A percentile compares a stretch with the other conserved stretches of the same genome.
These are phyloP conservation scores for Cataglyphis rosenhaueri DNA, from an alignment of 2,888 invertebrate genomes.

Conservation along the genomic window DNA sequence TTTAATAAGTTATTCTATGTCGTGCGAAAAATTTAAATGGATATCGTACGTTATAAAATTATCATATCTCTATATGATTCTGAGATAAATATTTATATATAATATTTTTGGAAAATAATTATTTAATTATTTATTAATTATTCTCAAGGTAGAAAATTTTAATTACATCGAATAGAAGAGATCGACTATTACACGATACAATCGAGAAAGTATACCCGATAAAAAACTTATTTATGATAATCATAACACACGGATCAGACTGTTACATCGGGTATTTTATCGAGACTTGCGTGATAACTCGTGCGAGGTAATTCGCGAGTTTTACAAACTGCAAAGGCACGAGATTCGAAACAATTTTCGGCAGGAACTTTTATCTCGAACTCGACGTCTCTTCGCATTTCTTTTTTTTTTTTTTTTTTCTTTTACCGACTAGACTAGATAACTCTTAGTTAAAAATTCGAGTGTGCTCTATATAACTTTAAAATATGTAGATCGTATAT, in stretches of 20 bases:
- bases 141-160: background rate
- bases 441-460: conserved; percentile 55
- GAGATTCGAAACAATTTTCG: conserved; percentile 80
- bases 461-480: conserved; percentile 49
- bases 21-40: background rate
- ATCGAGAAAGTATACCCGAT: conserved; percentile 45
- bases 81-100: conserved; percentile 4
- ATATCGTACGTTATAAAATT: background rate
- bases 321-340: conserved; percentile 84
- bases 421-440: conserved; percentile 56
- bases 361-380: conserved; percentile 64
- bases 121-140: background rate
- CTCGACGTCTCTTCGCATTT: conserved; percentile 42
- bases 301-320: conserved; percentile 63
- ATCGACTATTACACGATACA: conserved; percentile 60
- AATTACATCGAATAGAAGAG: conserved; percentile 32
- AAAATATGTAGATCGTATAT: conserved; percentile 41
- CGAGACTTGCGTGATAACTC: conserved; percentile 49
- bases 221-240: conserved; percentile 36
- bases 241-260: conserved; percentile 19
- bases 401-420: conserved; percentile 8
- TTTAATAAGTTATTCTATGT: background rate
- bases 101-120: conserved; percentile 9
- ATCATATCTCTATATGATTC: background rate
- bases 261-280: conserved; percentile 37